Base-by-base conservation (phyloP, 1,140 invertebrate species). In the Drosophila nasuta region DNA sequence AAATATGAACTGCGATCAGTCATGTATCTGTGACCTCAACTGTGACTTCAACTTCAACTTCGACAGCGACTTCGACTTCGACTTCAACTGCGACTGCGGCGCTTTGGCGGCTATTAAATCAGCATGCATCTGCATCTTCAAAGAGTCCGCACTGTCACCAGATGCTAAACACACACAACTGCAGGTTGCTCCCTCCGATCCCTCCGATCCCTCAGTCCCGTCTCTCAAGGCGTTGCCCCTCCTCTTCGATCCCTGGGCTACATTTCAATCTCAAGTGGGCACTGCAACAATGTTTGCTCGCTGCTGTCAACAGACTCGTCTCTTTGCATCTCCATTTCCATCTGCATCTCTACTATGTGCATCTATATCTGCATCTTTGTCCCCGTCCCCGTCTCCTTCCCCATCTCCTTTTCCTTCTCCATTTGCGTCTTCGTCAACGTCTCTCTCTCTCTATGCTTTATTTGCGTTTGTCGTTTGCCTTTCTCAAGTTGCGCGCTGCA, bases 191-290 rank as follows among this genome's bases (percentile, higher is more conserved):
- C n/a, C 11, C 46, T 10, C 33, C 13, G 7, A 41, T 43, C 1
- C 17, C 4, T 6, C 17, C 11, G 35, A 28, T 30, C 48, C 8
- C 20, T 30, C 20, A 13, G 6, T 5, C 3, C 45, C 5, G 38
- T 54, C 38, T 11, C 25, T 7, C 8, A 0, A 28, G 33, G 7
- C 49, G 43, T 45, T 30, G 17, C 41, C 60, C 25, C 48, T 28
- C 35, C 35, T n/a, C 35, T 20, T 13, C 56, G 1, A 28, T 7
- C 51, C 25, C 13, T 33, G 11, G 28, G 52, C 51, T 62, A 70
- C 66, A 70, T 70, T 75, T 75, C 72, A 70, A 70, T 70, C 43
- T 75, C 28, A 70, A 70, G 72, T 69, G 66, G 57, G 65, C 48
- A 74, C 38, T 41, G 65, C 71, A 49, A 69, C 57, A 74, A 69